A percentile compares a stretch with the other conserved stretches of the same genome.
Evolutionary conservation across 2,797 vertebrate genomes (phyloP).

Genomic region (Alca torda): DNA sequence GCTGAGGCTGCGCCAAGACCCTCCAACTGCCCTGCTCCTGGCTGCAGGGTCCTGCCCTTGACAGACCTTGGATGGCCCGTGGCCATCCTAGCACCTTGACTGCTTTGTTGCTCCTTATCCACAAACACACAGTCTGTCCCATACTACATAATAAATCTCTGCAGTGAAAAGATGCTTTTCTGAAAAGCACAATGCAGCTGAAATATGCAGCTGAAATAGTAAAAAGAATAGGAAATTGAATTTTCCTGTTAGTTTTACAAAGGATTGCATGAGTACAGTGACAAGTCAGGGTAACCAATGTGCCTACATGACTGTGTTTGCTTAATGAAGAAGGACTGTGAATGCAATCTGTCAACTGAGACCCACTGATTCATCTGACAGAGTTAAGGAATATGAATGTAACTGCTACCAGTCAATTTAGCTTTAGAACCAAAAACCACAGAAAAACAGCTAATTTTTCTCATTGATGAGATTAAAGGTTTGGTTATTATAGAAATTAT

Average conservation of each 20-base stretch:
- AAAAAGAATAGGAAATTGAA: background rate
- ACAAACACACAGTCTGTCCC: background rate
- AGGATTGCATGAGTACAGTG: background rate
- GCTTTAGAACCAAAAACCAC: background rate
- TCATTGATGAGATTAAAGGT: background rate
- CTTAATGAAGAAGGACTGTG: background rate
- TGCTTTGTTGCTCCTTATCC: background rate
- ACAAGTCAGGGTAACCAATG: background rate
- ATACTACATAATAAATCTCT: background rate
- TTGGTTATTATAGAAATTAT: background rate
- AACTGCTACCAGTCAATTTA: background rate
- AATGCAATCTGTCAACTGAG: background rate
- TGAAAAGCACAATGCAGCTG: background rate
- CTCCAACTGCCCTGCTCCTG: background rate
- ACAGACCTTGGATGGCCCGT: rapidly evolving
- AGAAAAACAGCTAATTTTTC: background rate
- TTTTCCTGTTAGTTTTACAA: background rate
- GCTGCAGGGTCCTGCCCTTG: background rate
- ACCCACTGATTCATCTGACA: background rate
- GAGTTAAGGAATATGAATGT: background rate
- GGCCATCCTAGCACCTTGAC: background rate
- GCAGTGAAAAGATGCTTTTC: background rate
- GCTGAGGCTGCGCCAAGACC: background rate
- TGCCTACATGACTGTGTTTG: background rate
- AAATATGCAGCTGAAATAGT: background rate